Conservation (phyloP, 2,888 invertebrate genomes). For the Cheilosia urbana region DNA sequence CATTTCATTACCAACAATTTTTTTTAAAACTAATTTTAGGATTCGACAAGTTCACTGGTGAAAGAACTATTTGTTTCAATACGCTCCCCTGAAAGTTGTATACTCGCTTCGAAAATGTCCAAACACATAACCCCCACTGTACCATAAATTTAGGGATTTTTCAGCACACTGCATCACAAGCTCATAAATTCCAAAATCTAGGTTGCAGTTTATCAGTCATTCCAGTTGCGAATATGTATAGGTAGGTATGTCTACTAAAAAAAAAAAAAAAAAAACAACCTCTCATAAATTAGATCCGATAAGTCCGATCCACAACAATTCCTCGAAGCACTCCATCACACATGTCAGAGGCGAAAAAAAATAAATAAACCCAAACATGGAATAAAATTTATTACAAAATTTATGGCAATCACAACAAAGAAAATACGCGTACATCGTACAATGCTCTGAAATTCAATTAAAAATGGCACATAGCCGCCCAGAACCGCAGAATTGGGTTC, state of each 20-base stretch:
- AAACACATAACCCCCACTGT: not conserved
- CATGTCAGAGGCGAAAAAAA: conserved; percentile 4
- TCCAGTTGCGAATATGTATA: conserved; percentile 1
- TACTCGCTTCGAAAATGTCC: conserved; percentile 10
- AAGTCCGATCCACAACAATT: conserved; percentile 38
- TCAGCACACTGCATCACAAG: conserved; percentile 23
- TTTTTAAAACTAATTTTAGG: too few species aligned
- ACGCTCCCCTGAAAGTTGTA: not conserved
- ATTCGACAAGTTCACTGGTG: too few species aligned
- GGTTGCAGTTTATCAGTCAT: conserved; percentile 52
- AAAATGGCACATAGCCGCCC: conserved; percentile 29
- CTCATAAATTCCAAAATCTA: conserved; percentile 58
- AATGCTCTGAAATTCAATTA: conserved; percentile 52
- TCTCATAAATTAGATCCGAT: conserved; percentile 63
- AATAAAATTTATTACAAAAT: conserved; percentile 58
- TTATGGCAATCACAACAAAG: conserved; percentile 41
- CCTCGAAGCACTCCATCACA: conserved; percentile 27
- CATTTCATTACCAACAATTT: too few species aligned
- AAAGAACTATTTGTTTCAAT: too few species aligned
- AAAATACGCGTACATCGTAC: not conserved
- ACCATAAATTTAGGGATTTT: conserved; percentile 17
- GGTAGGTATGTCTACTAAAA: not conserved
- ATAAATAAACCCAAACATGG: conserved; percentile 24
- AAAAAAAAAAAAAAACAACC: conserved; percentile 35
- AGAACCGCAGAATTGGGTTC: conserved; percentile 1